A percentile compares a stretch with the other conserved stretches of the same genome.
phyloP scores from a whole-genome alignment of 2,113 vertebrate genomes.

The Myrmecobius fasciatus region DNA sequence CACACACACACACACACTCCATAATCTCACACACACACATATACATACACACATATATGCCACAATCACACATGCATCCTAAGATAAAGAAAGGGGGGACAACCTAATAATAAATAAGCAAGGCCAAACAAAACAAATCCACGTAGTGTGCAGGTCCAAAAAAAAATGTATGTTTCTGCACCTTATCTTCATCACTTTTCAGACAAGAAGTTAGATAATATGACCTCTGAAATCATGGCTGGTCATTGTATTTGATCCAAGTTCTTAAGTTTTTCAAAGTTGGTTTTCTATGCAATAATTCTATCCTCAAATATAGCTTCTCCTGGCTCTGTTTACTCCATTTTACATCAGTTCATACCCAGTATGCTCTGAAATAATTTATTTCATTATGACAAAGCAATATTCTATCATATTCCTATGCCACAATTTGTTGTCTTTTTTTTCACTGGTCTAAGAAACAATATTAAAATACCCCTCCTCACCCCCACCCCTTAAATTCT shows the following conservation, averaged over 20 bases:
- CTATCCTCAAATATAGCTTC: background rate
- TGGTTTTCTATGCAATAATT: background rate
- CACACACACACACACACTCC: background rate
- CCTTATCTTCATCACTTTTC: background rate
- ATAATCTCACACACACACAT: no score
- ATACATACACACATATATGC: no score
- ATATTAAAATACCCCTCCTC: no score
- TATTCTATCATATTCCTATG: background rate
- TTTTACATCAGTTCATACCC: background rate
- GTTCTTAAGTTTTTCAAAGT: background rate
- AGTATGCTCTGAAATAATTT: background rate
- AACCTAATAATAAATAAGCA: background rate
- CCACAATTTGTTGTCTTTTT: background rate
- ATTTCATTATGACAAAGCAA: background rate
- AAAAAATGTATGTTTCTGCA: background rate
- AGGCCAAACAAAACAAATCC: background rate
- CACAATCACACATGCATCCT: no score
- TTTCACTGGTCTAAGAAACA: background rate
- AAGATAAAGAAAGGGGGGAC: no score
- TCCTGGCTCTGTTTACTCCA: background rate
- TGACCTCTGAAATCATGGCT: background rate
- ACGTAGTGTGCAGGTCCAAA: background rate
- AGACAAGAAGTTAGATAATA: background rate
- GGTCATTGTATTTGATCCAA: background rate
- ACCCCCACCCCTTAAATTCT: no score